A percentile compares a stretch with the other conserved stretches of the same genome.
Conservation (phyloP, 2,888 invertebrate genomes). For the Diaperis boleti region DNA sequence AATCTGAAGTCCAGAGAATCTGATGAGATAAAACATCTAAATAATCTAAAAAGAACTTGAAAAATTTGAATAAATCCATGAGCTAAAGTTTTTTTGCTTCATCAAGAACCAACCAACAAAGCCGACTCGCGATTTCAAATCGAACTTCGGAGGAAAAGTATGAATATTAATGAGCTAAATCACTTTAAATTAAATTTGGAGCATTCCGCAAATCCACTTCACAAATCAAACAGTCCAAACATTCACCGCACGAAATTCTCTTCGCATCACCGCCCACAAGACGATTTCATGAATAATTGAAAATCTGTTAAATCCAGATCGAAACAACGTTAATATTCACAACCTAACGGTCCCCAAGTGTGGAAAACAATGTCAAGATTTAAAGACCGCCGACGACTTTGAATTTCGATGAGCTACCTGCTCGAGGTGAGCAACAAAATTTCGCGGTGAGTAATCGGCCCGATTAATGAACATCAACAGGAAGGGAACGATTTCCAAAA, state of each 20-base stretch:
- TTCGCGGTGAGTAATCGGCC: constrained; percentile 8
- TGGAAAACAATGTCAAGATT: constrained; percentile 23
- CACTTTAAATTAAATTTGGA: neutral
- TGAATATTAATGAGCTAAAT: neutral
- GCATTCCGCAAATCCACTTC: too few species aligned
- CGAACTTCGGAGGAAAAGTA: neutral
- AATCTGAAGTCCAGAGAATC: too few species aligned
- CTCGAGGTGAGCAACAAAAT: constrained; percentile 16
- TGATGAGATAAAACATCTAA: too few species aligned
- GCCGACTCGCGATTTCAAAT: too few species aligned
- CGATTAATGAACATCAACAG: neutral
- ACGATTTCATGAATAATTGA: constrained; percentile 5
- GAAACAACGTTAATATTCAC: constrained; percentile 23
- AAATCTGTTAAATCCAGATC: constrained; percentile 4
- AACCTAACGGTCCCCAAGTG: constrained; percentile 19
- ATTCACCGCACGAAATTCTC: neutral
- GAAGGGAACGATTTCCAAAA: neutral
- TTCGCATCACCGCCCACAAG: neutral
- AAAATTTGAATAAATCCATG: too few species aligned
- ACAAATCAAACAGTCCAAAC: neutral
- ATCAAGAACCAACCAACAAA: too few species aligned
- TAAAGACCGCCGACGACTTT: constrained; percentile 17
- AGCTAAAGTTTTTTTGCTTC: too few species aligned
- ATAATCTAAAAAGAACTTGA: too few species aligned
- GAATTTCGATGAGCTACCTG: constrained; percentile 13